Evolutionary conservation across 2,888 invertebrate genomes (phyloP), one percentile per base, ranked within the genome.

Genomic region (Geophilus truncorum): DNA sequence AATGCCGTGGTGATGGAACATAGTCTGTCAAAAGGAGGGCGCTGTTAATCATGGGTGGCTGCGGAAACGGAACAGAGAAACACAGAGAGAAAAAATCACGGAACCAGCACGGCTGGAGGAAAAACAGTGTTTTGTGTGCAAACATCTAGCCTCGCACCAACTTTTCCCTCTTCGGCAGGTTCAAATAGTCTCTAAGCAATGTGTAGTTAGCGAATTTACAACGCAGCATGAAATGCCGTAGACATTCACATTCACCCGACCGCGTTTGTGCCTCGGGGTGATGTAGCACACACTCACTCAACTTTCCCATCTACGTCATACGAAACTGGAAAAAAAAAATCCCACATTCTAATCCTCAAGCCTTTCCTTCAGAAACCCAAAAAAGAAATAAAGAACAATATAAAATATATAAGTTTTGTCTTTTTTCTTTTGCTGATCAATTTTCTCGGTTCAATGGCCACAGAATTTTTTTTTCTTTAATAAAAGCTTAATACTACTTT

Each of bases 1-100:
- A 79, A 79, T 30, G 51, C 79, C 79, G 62, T 18, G 79, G 79
- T 62, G 79, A 79, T 79, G 79, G 79, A 79, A 79, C 79, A 79
- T 79, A 15, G 79, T 25, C 79, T 79, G 79, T 79, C 79, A 79
- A 79, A 79, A 70, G 79, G 28, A 23, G 70, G 45, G 79, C 79
- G 79, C 79, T 79, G 62, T 79, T 79, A 57, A 79, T 79, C 79
- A 79, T 79, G 30, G 62, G 30, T 28, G 79, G 62, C 62, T 28
- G 79, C 28, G 62, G 79, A 62, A 62, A 30, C n/a, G 79, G 62
- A 9, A 4, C 21, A 78, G 23, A 30, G 21, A 75, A 30, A 75
- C 10, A 30, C 18, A 28, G n/a, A 23, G 21, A n/a, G 34, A 32
- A 77, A 15, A 77, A 77, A 77, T 77, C 36, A 36, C 36, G 12